These are phyloP conservation scores for Clistopyga incitator DNA, from an alignment of 2,888 invertebrate genomes.

Conservation along the genomic window DNA sequence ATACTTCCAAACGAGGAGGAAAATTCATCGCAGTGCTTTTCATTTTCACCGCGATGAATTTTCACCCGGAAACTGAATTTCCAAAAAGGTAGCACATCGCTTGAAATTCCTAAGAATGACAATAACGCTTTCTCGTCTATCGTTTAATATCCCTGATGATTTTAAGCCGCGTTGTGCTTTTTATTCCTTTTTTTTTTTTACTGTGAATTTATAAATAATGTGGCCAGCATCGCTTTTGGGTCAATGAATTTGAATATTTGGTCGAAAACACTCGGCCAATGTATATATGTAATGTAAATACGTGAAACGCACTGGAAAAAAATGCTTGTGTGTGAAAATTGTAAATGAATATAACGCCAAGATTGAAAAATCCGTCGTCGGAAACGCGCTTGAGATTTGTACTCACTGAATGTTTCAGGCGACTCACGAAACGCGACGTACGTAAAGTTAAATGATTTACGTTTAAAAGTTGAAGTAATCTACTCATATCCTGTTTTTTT, in stretches of 20 bases:
- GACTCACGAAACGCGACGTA: neutral
- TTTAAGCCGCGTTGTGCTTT: neutral
- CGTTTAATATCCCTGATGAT: neutral
- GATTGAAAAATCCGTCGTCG: constrained; percentile 18
- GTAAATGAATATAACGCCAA: constrained; percentile 34
- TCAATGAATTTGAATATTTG: constrained; percentile 5
- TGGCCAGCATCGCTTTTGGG: neutral
- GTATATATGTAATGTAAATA: constrained; percentile 62
- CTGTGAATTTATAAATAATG: constrained; percentile 11
- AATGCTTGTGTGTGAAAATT: constrained; percentile 48
- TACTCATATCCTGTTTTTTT: neutral
- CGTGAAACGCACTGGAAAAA: constrained; percentile 8
- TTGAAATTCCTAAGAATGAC: constrained; percentile 64
- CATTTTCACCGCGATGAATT: neutral
- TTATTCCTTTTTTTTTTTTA: constrained; percentile 40
- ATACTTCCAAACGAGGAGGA: neutral
- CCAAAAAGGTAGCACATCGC: neutral
- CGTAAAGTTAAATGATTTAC: neutral
- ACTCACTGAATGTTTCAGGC: neutral
- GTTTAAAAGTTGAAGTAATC: neutral
- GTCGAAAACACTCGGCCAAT: constrained; percentile 40
- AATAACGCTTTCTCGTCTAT: constrained; percentile 61
- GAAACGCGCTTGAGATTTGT: constrained; percentile 10
- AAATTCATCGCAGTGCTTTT: neutral
- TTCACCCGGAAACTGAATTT: neutral